phyloP scores from a whole-genome alignment of 2,888 invertebrate species.

The Coenonympha arcania region DNA sequence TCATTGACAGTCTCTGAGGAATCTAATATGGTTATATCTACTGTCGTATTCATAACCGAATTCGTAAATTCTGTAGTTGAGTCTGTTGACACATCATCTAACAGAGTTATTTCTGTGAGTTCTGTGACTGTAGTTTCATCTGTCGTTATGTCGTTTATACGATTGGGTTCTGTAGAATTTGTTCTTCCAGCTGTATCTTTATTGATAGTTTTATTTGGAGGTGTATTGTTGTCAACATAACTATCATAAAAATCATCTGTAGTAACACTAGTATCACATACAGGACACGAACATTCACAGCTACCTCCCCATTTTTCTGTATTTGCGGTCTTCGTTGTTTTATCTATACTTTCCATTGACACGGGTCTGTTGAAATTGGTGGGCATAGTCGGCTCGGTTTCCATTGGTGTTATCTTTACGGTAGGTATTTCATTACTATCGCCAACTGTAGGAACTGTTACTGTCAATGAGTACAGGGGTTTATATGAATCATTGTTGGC shows the following conservation, averaged over 20 bases:
- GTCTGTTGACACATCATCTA: slow-evolving; percentile 6
- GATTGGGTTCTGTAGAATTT: slow-evolving; percentile 23
- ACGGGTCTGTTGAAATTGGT: slow-evolving; percentile 62
- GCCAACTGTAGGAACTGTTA: slow-evolving; percentile 81
- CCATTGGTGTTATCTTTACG: slow-evolving; percentile 72
- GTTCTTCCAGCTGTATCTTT: slow-evolving; percentile 19
- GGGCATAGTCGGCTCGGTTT: slow-evolving; percentile 54
- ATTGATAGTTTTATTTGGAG: slow-evolving; percentile 16
- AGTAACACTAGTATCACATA: slow-evolving; percentile 65
- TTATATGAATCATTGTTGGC: slow-evolving; percentile 65
- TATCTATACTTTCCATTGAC: slow-evolving; percentile 50
- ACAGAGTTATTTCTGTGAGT: neutral
- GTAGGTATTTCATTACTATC: slow-evolving; percentile 69
- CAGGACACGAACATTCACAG: slow-evolving; percentile 83
- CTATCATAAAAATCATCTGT: slow-evolving; percentile 60
- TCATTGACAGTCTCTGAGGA: slow-evolving; percentile 25
- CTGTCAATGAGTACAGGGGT: slow-evolving; percentile 84
- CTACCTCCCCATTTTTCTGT: slow-evolving; percentile 74
- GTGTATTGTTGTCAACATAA: slow-evolving; percentile 41
- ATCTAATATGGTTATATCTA: slow-evolving; percentile 23
- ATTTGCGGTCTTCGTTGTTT: slow-evolving; percentile 35
- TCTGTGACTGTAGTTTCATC: neutral
- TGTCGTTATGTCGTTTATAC: too few species aligned
- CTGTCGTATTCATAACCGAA: slow-evolving; percentile 10
- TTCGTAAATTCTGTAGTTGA: slow-evolving; percentile 19